Evolutionary conservation across 1,140 invertebrate genomes (phyloP), one percentile per base, ranked within the genome.

Genomic region (Drosophila ogumai): DNA sequence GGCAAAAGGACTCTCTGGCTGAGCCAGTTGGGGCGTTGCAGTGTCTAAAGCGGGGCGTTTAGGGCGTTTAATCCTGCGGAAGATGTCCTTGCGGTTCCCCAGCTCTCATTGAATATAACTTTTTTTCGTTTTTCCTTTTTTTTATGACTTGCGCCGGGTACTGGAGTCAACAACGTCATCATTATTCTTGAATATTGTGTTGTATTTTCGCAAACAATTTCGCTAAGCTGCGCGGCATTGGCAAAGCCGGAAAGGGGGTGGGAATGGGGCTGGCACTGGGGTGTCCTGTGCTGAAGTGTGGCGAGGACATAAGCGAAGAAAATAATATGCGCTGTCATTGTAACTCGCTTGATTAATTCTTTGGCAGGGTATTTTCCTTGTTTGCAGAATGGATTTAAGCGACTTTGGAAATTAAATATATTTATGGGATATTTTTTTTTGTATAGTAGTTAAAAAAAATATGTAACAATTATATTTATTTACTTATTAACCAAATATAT

Each of bases 171-270:
- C 87, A 90, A 90, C 91, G 87, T 90, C 87, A 90, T 90, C 87
- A 90, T 90, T 90, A 90, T 90, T 90, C 87, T 81, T 90, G 87
- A 82, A 90, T 90, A 90, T 90, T 90, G 82, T 91, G 82, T 91
- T 90, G 90, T 90, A 79, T 90, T 90, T 90, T 90, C 78, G 85
- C 85, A 90, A 90, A 90, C 85, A 90, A 90, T 90, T 90, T 90
- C 81, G 85, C 85, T 90, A 90, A 90, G 85, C 85, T 90, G 78
- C 75, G 69, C 85, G 59, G 79, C 71, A 60, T 79, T 50, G 75
- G 47, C 25, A 71, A 72, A 72, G 68, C 67, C 66, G 43, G 40
- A 57, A 65, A 34, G 17, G 50, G 60, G 22, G 4, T 56, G 36
- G 25, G 13, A 25, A 19, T 40, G 46, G 40, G 55, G 28, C 36